Percentiles rank a stretch among this genome's conserved stretches.
Evolutionary conservation across 2,888 invertebrate species (phyloP).

Genomic region (Polymixis lichenea): DNA sequence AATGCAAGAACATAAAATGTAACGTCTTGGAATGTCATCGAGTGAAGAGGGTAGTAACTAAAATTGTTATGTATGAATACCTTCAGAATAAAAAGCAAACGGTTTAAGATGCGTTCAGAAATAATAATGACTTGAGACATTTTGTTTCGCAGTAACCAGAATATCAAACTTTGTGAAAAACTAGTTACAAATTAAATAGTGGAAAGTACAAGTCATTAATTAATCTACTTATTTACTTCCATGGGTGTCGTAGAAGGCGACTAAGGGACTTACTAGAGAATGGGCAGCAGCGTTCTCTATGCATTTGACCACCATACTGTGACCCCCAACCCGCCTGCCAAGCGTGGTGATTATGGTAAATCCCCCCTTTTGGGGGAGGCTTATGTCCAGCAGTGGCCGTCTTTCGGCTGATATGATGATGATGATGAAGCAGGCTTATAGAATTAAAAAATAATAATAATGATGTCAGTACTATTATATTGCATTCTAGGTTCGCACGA

Average conservation of each 20-base stretch:
- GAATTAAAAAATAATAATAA: not conserved
- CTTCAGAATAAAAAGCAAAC: not conserved
- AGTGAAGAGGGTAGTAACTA: conserved; percentile 17
- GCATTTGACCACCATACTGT: no score
- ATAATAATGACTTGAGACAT: not conserved
- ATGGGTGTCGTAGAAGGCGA: no score
- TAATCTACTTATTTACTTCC: not conserved
- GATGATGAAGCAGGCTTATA: no score
- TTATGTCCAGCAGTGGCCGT: no score
- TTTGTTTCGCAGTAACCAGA: not conserved
- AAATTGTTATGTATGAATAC: not conserved
- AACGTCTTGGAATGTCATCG: not conserved
- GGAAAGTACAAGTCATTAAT: not conserved
- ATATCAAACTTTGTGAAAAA: not conserved
- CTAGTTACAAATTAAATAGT: not conserved
- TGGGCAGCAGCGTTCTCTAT: no score
- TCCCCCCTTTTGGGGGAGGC: no score
- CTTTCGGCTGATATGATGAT: no score
- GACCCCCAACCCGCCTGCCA: no score
- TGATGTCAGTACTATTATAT: not conserved
- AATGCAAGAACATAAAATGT: conserved; percentile 10
- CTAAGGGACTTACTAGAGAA: no score
- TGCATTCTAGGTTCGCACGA: not conserved
- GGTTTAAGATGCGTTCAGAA: conserved; percentile 2
- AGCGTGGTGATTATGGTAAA: no score